Percentiles rank a stretch among this genome's conserved stretches.
Evolutionary conservation across 2,797 vertebrate genomes (phyloP).

Genomic region (Hapalemur alaotrensis): DNA sequence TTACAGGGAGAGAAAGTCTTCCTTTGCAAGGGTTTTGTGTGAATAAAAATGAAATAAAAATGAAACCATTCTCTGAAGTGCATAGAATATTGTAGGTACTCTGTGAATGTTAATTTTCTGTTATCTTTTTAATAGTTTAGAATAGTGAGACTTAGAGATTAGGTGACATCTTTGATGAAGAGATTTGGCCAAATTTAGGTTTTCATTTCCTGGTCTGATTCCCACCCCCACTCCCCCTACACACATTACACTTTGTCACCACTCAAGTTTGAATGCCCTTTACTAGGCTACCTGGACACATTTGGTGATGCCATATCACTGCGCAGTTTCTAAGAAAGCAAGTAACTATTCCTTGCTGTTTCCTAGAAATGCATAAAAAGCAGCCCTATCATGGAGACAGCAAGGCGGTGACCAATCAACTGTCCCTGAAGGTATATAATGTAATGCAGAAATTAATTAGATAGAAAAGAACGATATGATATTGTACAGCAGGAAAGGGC

Average conservation of each 20-base stretch:
- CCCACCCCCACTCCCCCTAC: no score
- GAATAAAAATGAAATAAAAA: background rate
- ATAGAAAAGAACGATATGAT: background rate
- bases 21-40: background rate
- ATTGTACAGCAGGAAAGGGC: background rate
- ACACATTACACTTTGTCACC: background rate
- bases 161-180: background rate
- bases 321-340: background rate
- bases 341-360: background rate
- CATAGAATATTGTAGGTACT: background rate
- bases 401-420: background rate
- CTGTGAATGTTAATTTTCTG: background rate
- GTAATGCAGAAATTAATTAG: background rate
- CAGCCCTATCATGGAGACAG: background rate
- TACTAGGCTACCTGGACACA: background rate
- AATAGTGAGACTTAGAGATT: background rate
- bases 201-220: background rate
- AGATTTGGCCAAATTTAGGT: background rate
- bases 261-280: background rate
- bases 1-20: background rate
- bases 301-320: background rate
- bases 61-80: background rate
- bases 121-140: background rate
- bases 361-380: conserved; percentile 21
- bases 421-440: background rate